Base-by-base conservation (phyloP, 2,888 invertebrate genomes). In the Nymphalis c-album region DNA sequence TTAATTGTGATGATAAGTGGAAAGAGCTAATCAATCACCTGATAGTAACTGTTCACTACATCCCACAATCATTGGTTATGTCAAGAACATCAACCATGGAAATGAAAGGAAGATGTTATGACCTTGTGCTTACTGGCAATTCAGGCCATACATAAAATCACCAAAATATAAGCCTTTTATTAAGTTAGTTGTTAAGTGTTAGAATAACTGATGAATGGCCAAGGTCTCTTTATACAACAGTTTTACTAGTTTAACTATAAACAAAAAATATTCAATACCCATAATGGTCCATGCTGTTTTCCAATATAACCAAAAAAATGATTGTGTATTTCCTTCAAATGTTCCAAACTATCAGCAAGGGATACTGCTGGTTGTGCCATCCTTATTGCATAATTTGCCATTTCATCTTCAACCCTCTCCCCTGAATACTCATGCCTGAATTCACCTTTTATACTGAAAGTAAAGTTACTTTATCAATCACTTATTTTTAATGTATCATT, bases 271-370 rank as follows among this genome's bases (percentile, higher is more conserved):
- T 13, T 65, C 71, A 77, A 86, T 90, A 95, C 96, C 97, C 97
- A 97, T 75, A 97, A 88, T 47, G 93, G 86, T 63, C 97, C 97
- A 71, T 94, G 94, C 80, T 94, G 94, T 60, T 94, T 94, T 3
- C 98, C 98, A 66, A 97, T 94, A 89, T 95, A 98, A 82, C 97
- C 94, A 90, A 98, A 98, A 90, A 98, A 98, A 55, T 98, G 93
- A 61, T 95, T 94, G 79, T 96, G 96, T 58, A 94, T 93, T 71
- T 94, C 94, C 81, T 96, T 96, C 10, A 97, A 91, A 81, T 94
- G 95, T 65, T 95, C 94, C 71, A 98, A 94, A 80, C 96, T 96
- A 74, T 97, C 96, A 8, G 95, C 92, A 78, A 95, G 95, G 17
- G 95, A 95, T 17, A 98, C 96, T 0, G 97, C 95, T 0, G 98